Conservation (phyloP, 2,888 invertebrate species). For the Halictus ligatus region DNA sequence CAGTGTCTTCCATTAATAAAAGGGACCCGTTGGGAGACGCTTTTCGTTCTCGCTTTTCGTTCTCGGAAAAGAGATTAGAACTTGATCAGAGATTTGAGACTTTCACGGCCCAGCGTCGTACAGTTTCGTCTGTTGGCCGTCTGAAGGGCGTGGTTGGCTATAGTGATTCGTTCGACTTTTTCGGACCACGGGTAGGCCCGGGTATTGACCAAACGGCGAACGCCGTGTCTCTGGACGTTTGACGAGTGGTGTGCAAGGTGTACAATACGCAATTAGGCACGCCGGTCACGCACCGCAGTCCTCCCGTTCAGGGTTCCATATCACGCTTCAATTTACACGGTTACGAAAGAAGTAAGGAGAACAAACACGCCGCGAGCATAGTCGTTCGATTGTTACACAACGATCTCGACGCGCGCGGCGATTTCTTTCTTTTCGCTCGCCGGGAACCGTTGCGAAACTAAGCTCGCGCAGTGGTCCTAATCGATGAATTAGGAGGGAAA, state of each 20-base stretch:
- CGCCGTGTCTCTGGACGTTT: neutral
- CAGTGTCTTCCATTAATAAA: too few species aligned
- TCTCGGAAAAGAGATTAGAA: too few species aligned
- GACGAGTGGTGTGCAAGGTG: neutral
- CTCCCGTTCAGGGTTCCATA: slow-evolving; percentile 3
- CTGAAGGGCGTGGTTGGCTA: neutral
- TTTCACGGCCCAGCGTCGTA: too few species aligned
- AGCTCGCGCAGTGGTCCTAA: too few species aligned
- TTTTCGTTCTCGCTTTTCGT: too few species aligned
- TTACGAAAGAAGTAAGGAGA: slow-evolving; percentile 9
- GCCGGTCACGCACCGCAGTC: slow-evolving; percentile 32
- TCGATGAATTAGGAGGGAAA: too few species aligned
- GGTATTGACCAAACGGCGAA: slow-evolving; percentile 11
- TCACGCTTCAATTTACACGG: slow-evolving; percentile 32
- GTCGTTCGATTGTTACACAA: slow-evolving; percentile 21
- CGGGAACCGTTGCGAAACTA: slow-evolving; percentile 16
- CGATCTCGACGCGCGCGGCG: neutral
- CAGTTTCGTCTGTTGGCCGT: too few species aligned
- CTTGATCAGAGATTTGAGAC: too few species aligned
- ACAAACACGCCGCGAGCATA: neutral
- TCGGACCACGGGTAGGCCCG: neutral
- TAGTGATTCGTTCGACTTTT: neutral
- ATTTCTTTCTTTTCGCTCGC: slow-evolving; percentile 2
- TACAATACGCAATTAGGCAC: neutral
- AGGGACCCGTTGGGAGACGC: too few species aligned